phyloP scores from a whole-genome alignment of 2,113 vertebrate species.

The Kryptolebias marmoratus region DNA sequence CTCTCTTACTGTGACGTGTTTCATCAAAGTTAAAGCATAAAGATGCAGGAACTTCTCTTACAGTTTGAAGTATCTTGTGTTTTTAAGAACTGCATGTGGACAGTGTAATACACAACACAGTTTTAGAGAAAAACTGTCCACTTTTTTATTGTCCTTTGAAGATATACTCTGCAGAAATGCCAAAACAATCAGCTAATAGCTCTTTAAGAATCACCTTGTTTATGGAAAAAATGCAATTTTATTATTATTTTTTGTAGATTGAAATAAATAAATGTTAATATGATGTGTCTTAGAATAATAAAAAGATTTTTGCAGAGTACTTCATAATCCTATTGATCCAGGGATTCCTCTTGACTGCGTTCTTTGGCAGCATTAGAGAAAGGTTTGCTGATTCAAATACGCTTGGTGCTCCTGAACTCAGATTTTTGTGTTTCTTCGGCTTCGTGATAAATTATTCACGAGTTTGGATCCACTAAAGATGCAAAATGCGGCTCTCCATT shows the following conservation, averaged over 20 bases:
- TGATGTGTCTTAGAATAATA: neutral
- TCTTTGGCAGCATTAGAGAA: neutral
- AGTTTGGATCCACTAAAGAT: constrained; percentile 32
- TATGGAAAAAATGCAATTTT: too few species aligned
- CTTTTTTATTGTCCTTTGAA: too few species aligned
- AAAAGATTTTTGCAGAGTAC: neutral
- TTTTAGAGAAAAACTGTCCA: too few species aligned
- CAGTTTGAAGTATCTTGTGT: constrained; percentile 18
- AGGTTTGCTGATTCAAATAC: constrained; percentile 12
- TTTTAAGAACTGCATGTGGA: neutral
- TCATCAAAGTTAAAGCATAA: neutral
- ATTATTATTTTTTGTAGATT: neutral
- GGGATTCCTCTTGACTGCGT: constrained; percentile 15
- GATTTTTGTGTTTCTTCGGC: neutral
- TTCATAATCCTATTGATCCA: constrained; percentile 1
- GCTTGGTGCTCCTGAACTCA: constrained; percentile 10
- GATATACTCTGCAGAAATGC: too few species aligned
- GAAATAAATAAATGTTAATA: neutral
- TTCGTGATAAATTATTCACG: constrained; percentile 22
- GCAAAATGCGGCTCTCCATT: constrained; percentile 28
- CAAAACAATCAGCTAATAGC: too few species aligned
- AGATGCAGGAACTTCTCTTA: neutral
- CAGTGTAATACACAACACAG: too few species aligned
- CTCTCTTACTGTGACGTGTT: constrained; percentile 56
- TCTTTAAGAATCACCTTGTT: too few species aligned